Percentiles rank a stretch among this genome's conserved stretches.
These are phyloP conservation scores for Nixonia krombeini DNA, from an alignment of 1,140 invertebrate genomes.

Conservation along the genomic window DNA sequence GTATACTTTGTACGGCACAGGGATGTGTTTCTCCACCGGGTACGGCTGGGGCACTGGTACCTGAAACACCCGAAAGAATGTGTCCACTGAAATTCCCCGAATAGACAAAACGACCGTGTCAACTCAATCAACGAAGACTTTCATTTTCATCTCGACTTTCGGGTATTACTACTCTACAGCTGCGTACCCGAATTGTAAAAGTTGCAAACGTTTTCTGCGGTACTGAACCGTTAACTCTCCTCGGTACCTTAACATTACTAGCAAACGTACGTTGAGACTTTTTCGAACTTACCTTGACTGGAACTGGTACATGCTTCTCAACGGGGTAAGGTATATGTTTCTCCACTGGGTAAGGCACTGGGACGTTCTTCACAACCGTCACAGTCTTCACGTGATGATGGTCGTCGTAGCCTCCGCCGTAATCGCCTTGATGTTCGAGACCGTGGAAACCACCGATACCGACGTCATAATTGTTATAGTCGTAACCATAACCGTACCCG, in stretches of 20 bases:
- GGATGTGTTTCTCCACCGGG: conserved; percentile 79
- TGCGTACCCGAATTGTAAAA: too few relatives aligned
- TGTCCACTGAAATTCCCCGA: conserved; percentile 66
- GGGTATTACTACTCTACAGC: too few relatives aligned
- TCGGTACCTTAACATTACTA: too few relatives aligned
- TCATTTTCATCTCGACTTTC: too few relatives aligned
- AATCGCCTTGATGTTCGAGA: conserved; percentile 19
- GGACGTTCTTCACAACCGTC: conserved; percentile 79
- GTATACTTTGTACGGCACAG: conserved; percentile 78
- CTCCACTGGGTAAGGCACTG: conserved; percentile 81
- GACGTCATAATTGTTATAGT: conserved; percentile 74
- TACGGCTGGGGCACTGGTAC: conserved; percentile 77
- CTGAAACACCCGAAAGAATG: conserved; percentile 76
- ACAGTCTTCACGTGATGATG: conserved; percentile 80
- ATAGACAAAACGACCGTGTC: conserved; percentile 72
- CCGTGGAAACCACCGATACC: conserved; percentile 66
- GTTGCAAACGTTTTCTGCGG: conserved; percentile 65
- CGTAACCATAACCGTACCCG: conserved; percentile 76
- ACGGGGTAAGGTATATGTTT: conserved; percentile 79
- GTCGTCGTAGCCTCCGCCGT: conserved; percentile 59
- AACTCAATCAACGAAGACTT: too few relatives aligned
- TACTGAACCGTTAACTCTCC: too few relatives aligned
- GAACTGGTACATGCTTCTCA: conserved; percentile 77
- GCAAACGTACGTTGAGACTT: conserved; percentile 72
- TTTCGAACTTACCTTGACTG: conserved; percentile 78